Evolutionary conservation across 1,140 invertebrate genomes (phyloP).

Genomic region (Muscidifurax raptorellus): DNA sequence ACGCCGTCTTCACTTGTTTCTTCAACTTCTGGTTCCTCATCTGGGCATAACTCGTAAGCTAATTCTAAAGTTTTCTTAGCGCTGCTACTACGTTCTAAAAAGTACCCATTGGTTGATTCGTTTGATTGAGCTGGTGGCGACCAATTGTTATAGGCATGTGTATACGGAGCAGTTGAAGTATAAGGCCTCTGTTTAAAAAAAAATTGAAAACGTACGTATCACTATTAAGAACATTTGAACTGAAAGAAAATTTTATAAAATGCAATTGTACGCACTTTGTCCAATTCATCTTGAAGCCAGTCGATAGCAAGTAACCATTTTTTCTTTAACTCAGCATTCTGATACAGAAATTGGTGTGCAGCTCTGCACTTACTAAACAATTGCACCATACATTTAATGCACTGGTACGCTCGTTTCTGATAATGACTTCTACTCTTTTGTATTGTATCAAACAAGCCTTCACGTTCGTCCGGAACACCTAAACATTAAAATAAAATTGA

Average conservation of each 20-base stretch:
- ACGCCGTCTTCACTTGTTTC: constrained; percentile 65
- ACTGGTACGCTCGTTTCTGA: constrained; percentile 97
- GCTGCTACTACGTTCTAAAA: constrained; percentile 94
- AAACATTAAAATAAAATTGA: constrained; percentile 42
- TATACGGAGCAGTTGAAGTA: constrained; percentile 77
- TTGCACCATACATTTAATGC: constrained; percentile 95
- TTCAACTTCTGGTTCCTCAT: constrained; percentile 79
- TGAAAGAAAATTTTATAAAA: constrained; percentile 5
- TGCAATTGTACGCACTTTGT: constrained; percentile 77
- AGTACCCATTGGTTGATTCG: constrained; percentile 96
- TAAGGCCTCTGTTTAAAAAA: constrained; percentile 76
- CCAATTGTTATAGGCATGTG: constrained; percentile 93
- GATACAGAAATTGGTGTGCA: constrained; percentile 85
- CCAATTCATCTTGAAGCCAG: constrained; percentile 97
- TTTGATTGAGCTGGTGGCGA: constrained; percentile 95
- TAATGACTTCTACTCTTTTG: constrained; percentile 94
- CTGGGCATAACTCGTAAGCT: constrained; percentile 88
- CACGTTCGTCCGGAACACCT: constrained; percentile 92
- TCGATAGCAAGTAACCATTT: constrained; percentile 93
- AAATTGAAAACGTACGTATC: constrained; percentile 30
- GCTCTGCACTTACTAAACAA: constrained; percentile 89
- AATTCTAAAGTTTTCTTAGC: constrained; percentile 92
- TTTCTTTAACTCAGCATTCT: constrained; percentile 85
- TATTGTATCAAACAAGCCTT: constrained; percentile 95
- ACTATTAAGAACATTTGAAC: too few species aligned